Percentiles rank a stretch among this genome's conserved stretches.
Evolutionary conservation across 2,888 invertebrate genomes (phyloP).

Genomic region (Drosophila neonasuta): DNA sequence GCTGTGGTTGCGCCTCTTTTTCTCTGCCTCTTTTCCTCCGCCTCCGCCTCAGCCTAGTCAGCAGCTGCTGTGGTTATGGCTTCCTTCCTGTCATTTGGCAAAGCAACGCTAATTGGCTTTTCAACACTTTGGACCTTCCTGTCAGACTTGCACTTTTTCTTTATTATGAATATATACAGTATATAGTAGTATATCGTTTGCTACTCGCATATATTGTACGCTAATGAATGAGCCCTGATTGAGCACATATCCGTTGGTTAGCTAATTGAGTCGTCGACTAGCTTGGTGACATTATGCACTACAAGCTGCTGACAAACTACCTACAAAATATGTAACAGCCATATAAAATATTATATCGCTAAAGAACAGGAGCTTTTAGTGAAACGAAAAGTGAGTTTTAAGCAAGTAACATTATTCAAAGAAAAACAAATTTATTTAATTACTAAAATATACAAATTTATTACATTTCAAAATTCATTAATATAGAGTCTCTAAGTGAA

Average conservation of each 20-base stretch:
- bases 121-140: slow-evolving; percentile 74
- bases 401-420: too few relatives aligned
- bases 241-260: slow-evolving; percentile 72
- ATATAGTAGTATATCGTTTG: slow-evolving; percentile 7
- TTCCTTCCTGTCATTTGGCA: slow-evolving; percentile 71
- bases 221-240: slow-evolving; percentile 71
- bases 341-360: not conserved
- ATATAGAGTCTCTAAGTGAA: too few relatives aligned
- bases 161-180: slow-evolving; percentile 2
- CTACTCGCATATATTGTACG: slow-evolving; percentile 4
- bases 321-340: slow-evolving; percentile 16
- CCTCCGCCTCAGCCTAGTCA: slow-evolving; percentile 4
- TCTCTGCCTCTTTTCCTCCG: slow-evolving; percentile 7
- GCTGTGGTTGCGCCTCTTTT: slow-evolving; percentile 17
- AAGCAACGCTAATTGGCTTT: slow-evolving; percentile 70
- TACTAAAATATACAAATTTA: too few relatives aligned
- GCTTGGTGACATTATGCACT: slow-evolving; percentile 66
- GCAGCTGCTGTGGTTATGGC: slow-evolving; percentile 62
- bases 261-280: slow-evolving; percentile 73
- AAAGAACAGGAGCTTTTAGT: not conserved
- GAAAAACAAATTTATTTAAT: too few relatives aligned
- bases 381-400: too few relatives aligned
- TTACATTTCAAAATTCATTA: too few relatives aligned
- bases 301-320: slow-evolving; percentile 46
- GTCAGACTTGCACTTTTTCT: slow-evolving; percentile 29